Percentiles rank a stretch among this genome's conserved stretches.
Evolutionary conservation across 2,797 vertebrate species (phyloP).

Genomic region (Sebastes minor): DNA sequence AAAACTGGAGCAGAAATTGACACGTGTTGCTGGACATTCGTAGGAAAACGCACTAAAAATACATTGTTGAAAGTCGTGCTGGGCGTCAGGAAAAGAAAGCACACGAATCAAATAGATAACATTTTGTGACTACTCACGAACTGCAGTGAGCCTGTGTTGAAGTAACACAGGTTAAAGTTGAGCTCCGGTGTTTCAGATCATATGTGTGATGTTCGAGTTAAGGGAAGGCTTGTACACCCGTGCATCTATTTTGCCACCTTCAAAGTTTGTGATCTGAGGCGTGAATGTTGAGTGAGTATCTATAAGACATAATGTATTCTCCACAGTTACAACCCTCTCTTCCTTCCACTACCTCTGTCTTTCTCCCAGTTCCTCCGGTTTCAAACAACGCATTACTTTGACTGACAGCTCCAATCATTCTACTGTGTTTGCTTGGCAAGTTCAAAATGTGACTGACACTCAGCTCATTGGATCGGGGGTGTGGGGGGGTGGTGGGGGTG

Average conservation of each 20-base stretch:
- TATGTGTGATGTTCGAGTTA: constrained; percentile 33
- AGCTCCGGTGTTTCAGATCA: constrained; percentile 18
- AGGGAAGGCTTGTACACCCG: constrained; percentile 34
- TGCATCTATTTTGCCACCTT: constrained; percentile 57
- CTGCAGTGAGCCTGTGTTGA: background rate
- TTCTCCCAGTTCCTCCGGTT: constrained; percentile 43
- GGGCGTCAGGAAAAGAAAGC: too few relatives aligned
- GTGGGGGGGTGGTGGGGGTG: constrained; percentile 18
- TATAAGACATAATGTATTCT: constrained; percentile 42
- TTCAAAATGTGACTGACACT: constrained; percentile 78
- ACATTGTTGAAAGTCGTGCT: too few relatives aligned
- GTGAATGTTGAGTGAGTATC: constrained; percentile 40
- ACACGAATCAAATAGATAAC: too few relatives aligned
- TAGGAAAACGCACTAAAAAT: too few relatives aligned
- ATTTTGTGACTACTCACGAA: too few relatives aligned
- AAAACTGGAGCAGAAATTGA: too few relatives aligned
- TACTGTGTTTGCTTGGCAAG: constrained; percentile 75
- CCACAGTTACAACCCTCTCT: constrained; percentile 25
- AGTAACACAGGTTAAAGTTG: constrained; percentile 14
- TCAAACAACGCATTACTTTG: constrained; percentile 74
- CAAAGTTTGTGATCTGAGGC: constrained; percentile 61
- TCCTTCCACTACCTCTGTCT: constrained; percentile 21
- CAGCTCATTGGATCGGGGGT: constrained; percentile 64
- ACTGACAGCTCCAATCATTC: constrained; percentile 81
- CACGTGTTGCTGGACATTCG: too few relatives aligned